These are phyloP conservation scores for Epinotia ramella DNA, from an alignment of 2,888 invertebrate genomes.

Conservation along the genomic window DNA sequence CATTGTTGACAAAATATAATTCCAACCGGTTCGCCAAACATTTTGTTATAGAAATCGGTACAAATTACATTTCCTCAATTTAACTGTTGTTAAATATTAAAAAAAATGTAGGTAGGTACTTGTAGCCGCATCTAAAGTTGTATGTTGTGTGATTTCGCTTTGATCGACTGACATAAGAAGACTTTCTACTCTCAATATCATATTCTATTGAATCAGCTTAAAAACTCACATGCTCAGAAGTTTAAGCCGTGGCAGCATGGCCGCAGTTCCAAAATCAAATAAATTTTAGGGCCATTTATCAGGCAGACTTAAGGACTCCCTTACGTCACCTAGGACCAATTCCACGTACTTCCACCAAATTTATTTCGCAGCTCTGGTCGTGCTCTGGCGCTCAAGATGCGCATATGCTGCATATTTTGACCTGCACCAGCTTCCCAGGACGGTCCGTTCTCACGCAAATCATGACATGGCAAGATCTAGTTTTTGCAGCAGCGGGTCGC, in stretches of 20 bases:
- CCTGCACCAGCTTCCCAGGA: constrained; percentile 24
- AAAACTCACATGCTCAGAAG: background rate
- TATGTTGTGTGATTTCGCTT: background rate
- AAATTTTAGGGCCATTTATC: background rate
- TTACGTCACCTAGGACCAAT: background rate
- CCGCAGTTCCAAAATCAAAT: background rate
- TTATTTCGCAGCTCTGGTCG: background rate
- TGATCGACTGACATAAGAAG: background rate
- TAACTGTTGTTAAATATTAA: too few relatives aligned
- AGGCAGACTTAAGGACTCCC: background rate
- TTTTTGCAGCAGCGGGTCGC: constrained; percentile 28
- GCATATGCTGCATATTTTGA: constrained; percentile 17
- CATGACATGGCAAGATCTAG: constrained; percentile 27
- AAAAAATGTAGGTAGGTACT: background rate
- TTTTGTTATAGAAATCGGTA: too few relatives aligned
- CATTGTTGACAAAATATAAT: too few relatives aligned
- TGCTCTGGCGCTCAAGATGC: background rate
- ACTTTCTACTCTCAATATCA: background rate
- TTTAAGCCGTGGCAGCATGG: background rate
- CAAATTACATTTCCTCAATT: too few relatives aligned
- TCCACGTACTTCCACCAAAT: background rate
- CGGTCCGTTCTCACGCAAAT: constrained; percentile 35
- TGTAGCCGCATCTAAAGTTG: background rate
- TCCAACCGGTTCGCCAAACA: too few relatives aligned
- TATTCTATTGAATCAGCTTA: background rate